Evolutionary conservation across 2,113 vertebrate genomes (phyloP).

Genomic region (Nibea coibor): DNA sequence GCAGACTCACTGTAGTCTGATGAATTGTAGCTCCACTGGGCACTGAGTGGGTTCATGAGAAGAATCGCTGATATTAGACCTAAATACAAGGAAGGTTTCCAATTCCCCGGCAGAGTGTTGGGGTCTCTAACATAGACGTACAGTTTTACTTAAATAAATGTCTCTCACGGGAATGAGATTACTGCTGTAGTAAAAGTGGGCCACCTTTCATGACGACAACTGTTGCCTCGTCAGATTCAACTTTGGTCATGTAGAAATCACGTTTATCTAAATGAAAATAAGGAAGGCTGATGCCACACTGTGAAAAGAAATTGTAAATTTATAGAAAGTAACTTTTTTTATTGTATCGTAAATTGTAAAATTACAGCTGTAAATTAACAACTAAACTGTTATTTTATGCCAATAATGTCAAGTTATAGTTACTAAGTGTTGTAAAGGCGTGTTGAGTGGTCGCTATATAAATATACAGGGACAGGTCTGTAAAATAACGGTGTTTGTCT

Average conservation of each 20-base stretch:
- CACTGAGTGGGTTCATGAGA: neutral
- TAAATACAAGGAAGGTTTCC: constrained; percentile 29
- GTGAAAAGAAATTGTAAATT: too few species aligned
- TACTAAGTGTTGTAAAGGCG: too few species aligned
- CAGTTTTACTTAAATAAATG: neutral
- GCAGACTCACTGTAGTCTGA: neutral
- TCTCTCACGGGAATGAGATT: neutral
- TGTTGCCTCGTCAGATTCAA: neutral
- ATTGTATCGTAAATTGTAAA: too few species aligned
- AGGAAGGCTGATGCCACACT: too few species aligned
- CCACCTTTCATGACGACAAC: neutral
- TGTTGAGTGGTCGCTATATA: too few species aligned
- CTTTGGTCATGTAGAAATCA: neutral
- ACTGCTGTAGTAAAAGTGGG: neutral
- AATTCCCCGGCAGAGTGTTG: neutral
- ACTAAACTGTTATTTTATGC: too few species aligned
- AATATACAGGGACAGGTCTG: too few species aligned
- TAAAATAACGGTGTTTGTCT: too few species aligned
- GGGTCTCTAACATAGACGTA: neutral
- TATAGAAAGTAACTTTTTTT: too few species aligned
- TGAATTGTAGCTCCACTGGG: constrained; percentile 4
- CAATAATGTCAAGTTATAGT: too few species aligned
- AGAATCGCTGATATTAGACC: constrained; percentile 43
- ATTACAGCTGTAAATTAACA: too few species aligned
- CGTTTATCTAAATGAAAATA: neutral